phyloP scores from a whole-genome alignment of 2,888 invertebrate genomes.

The Sphinx pinastri region DNA sequence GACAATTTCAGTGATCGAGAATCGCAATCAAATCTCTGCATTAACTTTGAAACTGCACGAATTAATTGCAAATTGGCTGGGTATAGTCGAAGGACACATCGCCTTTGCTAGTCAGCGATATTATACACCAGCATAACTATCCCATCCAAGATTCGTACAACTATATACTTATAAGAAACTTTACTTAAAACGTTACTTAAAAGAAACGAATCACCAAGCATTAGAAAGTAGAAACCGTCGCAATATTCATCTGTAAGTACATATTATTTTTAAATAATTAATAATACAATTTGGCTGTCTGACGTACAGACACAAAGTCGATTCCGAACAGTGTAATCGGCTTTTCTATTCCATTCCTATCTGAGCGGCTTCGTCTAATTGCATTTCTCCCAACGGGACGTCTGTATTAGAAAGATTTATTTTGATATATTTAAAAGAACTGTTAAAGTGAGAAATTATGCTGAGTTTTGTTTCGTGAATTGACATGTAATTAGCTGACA shows the following conservation, averaged over 20 bases:
- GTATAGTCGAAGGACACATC: too few relatives aligned
- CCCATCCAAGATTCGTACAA: too few relatives aligned
- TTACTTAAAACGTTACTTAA: too few relatives aligned
- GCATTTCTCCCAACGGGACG: constrained; percentile 28
- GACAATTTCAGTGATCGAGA: too few relatives aligned
- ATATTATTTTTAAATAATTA: constrained; percentile 20
- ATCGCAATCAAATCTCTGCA: too few relatives aligned
- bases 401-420: constrained; percentile 21
- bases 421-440: constrained; percentile 13
- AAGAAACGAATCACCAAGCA: background rate
- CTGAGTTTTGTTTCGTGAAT: background rate
- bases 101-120: background rate
- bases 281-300: constrained; percentile 26
- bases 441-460: background rate
- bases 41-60: too few relatives aligned
- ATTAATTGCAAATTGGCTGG: too few relatives aligned
- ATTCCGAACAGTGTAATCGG: constrained; percentile 41
- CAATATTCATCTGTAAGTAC: background rate
- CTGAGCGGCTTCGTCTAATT: constrained; percentile 28
- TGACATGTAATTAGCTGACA: background rate
- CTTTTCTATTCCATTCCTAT: constrained; percentile 40
- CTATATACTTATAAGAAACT: too few relatives aligned
- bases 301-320: constrained; percentile 34
- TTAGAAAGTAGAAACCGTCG: background rate
- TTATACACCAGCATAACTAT: background rate